A percentile compares a stretch with the other conserved stretches of the same genome.
Conservation (phyloP, 2,113 vertebrate genomes). For the Psammodynastes pulverulentus region DNA sequence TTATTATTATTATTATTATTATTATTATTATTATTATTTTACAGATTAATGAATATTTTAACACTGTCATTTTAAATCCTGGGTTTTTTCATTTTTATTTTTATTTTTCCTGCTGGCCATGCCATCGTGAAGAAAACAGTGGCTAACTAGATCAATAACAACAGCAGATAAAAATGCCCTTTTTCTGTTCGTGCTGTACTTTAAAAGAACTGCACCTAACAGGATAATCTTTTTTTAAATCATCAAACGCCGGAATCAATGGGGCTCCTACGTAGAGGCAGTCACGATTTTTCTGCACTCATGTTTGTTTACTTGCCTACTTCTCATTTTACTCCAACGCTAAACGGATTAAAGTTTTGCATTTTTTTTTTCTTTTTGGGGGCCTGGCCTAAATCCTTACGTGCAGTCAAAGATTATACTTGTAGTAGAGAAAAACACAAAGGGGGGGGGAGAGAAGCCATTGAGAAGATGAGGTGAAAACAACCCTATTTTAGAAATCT, state of each 20-base stretch:
- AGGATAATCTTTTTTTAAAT: neutral
- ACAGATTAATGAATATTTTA: slow-evolving; percentile 9
- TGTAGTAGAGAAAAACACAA: neutral
- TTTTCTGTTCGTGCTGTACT: neutral
- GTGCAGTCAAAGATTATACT: neutral
- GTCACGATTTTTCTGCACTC: neutral
- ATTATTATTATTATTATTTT: no score
- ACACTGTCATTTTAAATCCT: slow-evolving; percentile 17
- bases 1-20: no score
- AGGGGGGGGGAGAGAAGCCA: fast-evolving
- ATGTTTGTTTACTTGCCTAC: neutral
- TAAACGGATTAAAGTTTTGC: neutral
- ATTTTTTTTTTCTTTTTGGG: neutral
- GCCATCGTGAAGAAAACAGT: neutral
- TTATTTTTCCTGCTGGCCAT: neutral
- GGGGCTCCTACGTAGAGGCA: neutral
- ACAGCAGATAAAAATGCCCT: neutral
- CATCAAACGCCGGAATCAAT: neutral
- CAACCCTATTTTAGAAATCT: neutral
- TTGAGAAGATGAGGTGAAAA: neutral
- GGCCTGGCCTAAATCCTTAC: slow-evolving; percentile 3
- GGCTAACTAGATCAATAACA: neutral
- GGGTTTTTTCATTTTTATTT: no score
- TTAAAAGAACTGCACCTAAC: neutral
- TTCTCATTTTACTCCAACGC: neutral